phyloP scores from a whole-genome alignment of 1,140 invertebrate species.

The Heliothis subflexa region DNA sequence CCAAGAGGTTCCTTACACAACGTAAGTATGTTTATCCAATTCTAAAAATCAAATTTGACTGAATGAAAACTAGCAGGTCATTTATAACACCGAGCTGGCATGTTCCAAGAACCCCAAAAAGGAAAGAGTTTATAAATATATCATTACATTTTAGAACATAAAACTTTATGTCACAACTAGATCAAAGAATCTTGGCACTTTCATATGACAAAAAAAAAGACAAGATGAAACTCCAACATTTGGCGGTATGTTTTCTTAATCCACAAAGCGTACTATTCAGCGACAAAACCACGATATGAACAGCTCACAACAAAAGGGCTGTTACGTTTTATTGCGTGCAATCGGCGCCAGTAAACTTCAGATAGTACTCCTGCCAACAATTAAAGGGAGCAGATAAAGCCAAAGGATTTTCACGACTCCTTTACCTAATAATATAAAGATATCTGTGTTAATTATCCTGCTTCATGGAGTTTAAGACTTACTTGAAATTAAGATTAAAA shows the following conservation, averaged over 20 bases:
- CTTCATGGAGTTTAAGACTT: slow-evolving; percentile 21
- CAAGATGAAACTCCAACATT: neutral
- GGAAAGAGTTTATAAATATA: too few relatives aligned
- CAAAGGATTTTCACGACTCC: slow-evolving; percentile 59
- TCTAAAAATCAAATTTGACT: too few relatives aligned
- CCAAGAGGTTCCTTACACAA: too few relatives aligned
- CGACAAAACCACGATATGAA: slow-evolving; percentile 67
- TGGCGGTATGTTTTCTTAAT: slow-evolving; percentile 32
- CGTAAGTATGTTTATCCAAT: too few relatives aligned
- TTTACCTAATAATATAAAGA: slow-evolving; percentile 57
- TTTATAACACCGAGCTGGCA: too few relatives aligned
- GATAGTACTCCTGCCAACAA: slow-evolving; percentile 81
- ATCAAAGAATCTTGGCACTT: neutral
- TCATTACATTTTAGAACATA: too few relatives aligned
- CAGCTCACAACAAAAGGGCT: slow-evolving; percentile 71
- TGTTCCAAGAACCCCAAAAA: too few relatives aligned
- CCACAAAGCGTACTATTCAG: slow-evolving; percentile 46
- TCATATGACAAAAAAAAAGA: neutral
- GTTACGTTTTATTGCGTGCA: slow-evolving; percentile 80
- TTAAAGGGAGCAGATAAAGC: slow-evolving; percentile 80
- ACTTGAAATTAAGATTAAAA: neutral
- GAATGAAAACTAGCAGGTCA: too few relatives aligned
- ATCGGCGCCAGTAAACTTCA: slow-evolving; percentile 69
- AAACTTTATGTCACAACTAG: neutral
- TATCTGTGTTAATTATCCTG: slow-evolving; percentile 22